Evolutionary conservation across 1,140 invertebrate species (phyloP), one percentile per base, ranked within the genome.

Genomic region (Pentalonia nigronervosa): DNA sequence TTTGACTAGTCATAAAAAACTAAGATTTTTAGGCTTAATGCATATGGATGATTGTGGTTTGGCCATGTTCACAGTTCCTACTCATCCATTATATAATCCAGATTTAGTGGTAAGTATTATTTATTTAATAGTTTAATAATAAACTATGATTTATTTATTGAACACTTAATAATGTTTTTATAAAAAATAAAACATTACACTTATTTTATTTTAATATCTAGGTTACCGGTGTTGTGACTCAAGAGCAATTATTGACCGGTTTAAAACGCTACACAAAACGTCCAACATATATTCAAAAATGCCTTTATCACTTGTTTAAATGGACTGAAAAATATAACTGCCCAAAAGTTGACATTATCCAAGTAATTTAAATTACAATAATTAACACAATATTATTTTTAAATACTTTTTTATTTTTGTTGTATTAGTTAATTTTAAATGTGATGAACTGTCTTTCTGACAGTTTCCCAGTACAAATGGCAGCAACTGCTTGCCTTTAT

Each of bases 401-500:
- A 90, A 45, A 56, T 45, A 45, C 2, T 53, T 83, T 50, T 41
- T 50, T 94, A 8, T 93, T 94, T 90, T 91, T 83, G 23, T 94
- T 84, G 11, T 95, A 94, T 47, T 94, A 97, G 95, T 95, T 97
- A 92, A 96, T 98, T n/a, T 95, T 98, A 94, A 96, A 96, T 81
- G 95, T 96, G 48, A 97, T 98, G 97, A 96, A 96, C 94, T 95
- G 95, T 45, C 97, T 98, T 95, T 96, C 96, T 9, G 96, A 96
- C 90, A 96, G 96, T 92, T 96, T 97, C 93, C 96, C 96, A 47
- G 97, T 98, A 81, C 97, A 98, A 95, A 97, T 98, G 96, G 97
- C 97, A 81, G 97, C 97, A 20, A 98, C 97, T 53, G 97, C 97
- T 47, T 98, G 97, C 95, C 95, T 98, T 36, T 98, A 98, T 94